phyloP scores from a whole-genome alignment of 2,888 invertebrate genomes.

The Rhopalosiphum nymphaeae region DNA sequence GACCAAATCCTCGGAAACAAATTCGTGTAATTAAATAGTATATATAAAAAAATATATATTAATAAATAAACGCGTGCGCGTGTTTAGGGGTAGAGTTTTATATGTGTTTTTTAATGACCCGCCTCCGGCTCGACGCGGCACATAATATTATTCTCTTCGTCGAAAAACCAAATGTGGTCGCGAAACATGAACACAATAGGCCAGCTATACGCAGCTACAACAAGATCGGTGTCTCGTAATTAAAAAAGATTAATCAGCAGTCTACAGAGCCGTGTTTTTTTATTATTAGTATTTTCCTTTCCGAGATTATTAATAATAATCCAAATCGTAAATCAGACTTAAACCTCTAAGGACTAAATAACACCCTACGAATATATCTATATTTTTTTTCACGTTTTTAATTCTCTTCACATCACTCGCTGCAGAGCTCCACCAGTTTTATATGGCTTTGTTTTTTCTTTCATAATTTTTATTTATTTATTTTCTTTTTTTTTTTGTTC shows the following conservation, averaged over 20 bases:
- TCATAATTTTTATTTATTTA: conserved; percentile 32
- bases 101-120: conserved; percentile 54
- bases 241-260: conserved; percentile 65
- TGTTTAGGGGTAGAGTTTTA: conserved; percentile 21
- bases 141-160: conserved; percentile 34
- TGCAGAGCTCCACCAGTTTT: conserved; percentile 45
- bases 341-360: conserved; percentile 61
- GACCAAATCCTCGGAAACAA: conserved; percentile 51
- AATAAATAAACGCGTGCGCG: background rate
- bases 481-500: conserved; percentile 15
- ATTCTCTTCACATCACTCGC: conserved; percentile 61
- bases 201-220: conserved; percentile 10
- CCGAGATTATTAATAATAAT: conserved; percentile 64
- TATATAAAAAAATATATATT: conserved; percentile 19
- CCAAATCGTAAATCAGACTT: conserved; percentile 65
- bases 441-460: conserved; percentile 54
- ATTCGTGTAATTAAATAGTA: conserved; percentile 61
- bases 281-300: conserved; percentile 34
- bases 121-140: conserved; percentile 43
- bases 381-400: conserved; percentile 42
- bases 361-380: conserved; percentile 63
- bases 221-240: conserved; percentile 64
- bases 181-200: conserved; percentile 60
- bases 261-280: conserved; percentile 26
- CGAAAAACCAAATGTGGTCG: conserved; percentile 59